These are phyloP conservation scores for Sarcophaga variegata DNA, from an alignment of 2,888 invertebrate genomes.

Conservation along the genomic window DNA sequence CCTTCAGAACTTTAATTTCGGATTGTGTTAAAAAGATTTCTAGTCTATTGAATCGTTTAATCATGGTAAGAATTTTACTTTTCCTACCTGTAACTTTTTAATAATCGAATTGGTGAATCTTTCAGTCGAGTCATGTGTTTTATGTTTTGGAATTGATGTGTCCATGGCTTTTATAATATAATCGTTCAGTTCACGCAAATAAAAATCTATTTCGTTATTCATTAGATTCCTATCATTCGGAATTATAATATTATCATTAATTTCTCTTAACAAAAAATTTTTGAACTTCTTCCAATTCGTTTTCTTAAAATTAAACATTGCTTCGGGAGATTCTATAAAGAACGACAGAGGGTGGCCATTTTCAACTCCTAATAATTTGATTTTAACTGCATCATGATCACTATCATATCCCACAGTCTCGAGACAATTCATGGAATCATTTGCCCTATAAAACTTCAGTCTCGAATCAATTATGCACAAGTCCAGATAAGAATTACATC, in stretches of 20 bases:
- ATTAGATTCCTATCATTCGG: background rate
- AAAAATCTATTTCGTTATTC: background rate
- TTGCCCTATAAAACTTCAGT: no score
- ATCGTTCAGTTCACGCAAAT: slow-evolving; percentile 14
- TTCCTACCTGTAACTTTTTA: no score
- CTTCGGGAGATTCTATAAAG: background rate
- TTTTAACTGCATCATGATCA: no score
- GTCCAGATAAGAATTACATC: no score
- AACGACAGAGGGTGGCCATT: background rate
- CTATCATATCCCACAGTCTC: no score
- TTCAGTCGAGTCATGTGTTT: slow-evolving; percentile 1
- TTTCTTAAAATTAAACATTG: slow-evolving; percentile 13
- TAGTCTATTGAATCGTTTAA: no score
- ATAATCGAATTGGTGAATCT: no score
- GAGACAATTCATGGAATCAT: no score
- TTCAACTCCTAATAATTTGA: no score
- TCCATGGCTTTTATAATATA: slow-evolving; percentile 22
- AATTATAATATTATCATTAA: background rate
- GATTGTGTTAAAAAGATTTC: no score
- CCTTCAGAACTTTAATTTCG: background rate
- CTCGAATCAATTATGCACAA: no score
- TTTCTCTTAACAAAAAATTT: background rate
- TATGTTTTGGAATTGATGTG: slow-evolving; percentile 17
- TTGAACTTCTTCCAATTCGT: slow-evolving; percentile 25
- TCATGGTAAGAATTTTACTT: no score